Conservation (phyloP, 2,888 invertebrate genomes). For the Maniola hyperantus region DNA sequence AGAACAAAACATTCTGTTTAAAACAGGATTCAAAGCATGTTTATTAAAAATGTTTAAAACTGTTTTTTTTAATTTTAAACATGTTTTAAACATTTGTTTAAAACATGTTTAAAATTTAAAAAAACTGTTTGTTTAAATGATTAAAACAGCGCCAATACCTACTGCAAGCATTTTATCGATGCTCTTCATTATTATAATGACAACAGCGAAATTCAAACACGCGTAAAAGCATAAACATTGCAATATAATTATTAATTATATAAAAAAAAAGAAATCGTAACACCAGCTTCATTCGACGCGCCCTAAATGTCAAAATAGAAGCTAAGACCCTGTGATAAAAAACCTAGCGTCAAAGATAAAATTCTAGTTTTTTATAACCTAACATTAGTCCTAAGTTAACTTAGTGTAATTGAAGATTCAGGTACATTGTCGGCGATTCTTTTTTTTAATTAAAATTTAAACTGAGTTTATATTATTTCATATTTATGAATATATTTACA, state of each 20-base stretch:
- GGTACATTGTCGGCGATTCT: constrained; percentile 78
- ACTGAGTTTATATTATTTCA: constrained; percentile 53
- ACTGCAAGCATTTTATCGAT: neutral
- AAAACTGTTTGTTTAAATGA: too few relatives aligned
- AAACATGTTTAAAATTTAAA: too few relatives aligned
- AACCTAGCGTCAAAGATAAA: constrained; percentile 73
- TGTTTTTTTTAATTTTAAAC: too few relatives aligned
- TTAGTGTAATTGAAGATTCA: constrained; percentile 80
- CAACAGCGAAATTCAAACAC: constrained; percentile 65
- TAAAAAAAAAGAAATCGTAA: constrained; percentile 35
- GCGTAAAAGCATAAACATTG: constrained; percentile 25
- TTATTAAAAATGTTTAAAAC: too few relatives aligned
- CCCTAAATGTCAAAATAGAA: constrained; percentile 44
- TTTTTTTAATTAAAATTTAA: constrained; percentile 49
- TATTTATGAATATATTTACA: constrained; percentile 65
- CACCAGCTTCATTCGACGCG: constrained; percentile 46
- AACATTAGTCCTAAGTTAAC: constrained; percentile 73
- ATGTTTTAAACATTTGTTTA: too few relatives aligned
- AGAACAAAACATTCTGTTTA: too few relatives aligned
- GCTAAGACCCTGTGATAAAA: constrained; percentile 73
- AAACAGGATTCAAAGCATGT: too few relatives aligned
- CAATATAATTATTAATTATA: constrained; percentile 23
- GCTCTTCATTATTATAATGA: constrained; percentile 37
- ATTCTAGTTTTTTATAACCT: constrained; percentile 70
- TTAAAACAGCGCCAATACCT: too few relatives aligned